Conservation (phyloP, 2,888 invertebrate species). For the Morpho achilles region DNA sequence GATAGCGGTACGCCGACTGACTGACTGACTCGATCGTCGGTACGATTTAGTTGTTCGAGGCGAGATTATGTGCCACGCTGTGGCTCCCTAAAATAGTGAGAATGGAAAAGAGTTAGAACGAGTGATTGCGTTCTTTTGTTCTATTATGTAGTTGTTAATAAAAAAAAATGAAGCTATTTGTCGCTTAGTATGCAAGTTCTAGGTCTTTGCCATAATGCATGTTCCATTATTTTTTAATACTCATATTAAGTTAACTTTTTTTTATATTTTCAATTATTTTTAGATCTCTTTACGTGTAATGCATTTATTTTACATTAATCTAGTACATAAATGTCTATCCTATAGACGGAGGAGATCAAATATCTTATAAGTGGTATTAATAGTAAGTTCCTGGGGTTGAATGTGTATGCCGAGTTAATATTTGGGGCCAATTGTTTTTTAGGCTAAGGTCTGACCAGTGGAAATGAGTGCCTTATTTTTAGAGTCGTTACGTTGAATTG, state of each 20-base stretch:
- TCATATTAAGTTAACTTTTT: slow-evolving; percentile 70
- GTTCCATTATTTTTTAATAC: slow-evolving; percentile 78
- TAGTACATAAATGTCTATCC: slow-evolving; percentile 53
- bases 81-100: slow-evolving; percentile 22
- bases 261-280: slow-evolving; percentile 71
- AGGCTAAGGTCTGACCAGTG: slow-evolving; percentile 42
- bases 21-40: too few species aligned
- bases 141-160: slow-evolving; percentile 52
- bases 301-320: slow-evolving; percentile 72
- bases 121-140: slow-evolving; percentile 35
- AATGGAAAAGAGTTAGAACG: slow-evolving; percentile 26
- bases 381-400: slow-evolving; percentile 57
- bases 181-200: slow-evolving; percentile 74
- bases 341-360: slow-evolving; percentile 44
- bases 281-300: slow-evolving; percentile 78
- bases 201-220: slow-evolving; percentile 80
- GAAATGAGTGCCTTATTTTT: slow-evolving; percentile 60
- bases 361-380: slow-evolving; percentile 40
- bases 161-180: slow-evolving; percentile 71
- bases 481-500: slow-evolving; percentile 37
- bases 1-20: slow-evolving; percentile 14
- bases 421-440: slow-evolving; percentile 55
- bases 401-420: slow-evolving; percentile 44
- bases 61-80: slow-evolving; percentile 22
- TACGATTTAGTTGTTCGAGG: neutral